phyloP scores from a whole-genome alignment of 2,113 vertebrate species.

The Tamias sibiricus region DNA sequence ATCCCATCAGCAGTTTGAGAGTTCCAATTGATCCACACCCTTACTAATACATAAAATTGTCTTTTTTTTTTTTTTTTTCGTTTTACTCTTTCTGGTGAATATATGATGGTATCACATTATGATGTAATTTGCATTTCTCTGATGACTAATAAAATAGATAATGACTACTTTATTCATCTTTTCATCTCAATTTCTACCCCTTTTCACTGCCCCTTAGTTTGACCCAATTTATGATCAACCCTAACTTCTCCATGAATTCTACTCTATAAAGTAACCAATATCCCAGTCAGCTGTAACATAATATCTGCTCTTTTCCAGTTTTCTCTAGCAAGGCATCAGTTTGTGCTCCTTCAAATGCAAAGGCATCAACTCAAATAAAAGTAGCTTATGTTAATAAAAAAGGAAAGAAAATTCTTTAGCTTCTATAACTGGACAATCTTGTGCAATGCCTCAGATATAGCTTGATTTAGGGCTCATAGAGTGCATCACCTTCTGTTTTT shows the following conservation, averaged over 20 bases:
- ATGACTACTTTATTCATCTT: neutral
- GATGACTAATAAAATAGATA: neutral
- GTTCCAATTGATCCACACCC: neutral
- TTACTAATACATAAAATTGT: neutral
- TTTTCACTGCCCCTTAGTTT: neutral
- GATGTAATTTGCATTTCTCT: neutral
- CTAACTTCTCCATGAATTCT: neutral
- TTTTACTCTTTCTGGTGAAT: neutral
- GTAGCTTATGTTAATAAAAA: neutral
- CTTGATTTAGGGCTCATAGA: neutral
- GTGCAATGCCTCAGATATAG: neutral
- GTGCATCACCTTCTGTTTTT: neutral
- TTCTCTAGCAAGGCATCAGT: neutral
- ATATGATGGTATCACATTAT: neutral
- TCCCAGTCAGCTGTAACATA: neutral
- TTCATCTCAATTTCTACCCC: neutral
- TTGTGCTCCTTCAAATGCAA: neutral
- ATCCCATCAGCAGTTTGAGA: neutral
- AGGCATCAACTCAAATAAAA: neutral
- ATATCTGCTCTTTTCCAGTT: neutral
- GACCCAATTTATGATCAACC: neutral
- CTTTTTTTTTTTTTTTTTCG: neutral
- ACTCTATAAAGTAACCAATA: neutral
- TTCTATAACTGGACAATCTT: neutral
- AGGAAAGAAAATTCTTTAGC: neutral